Evolutionary conservation across 2,797 vertebrate species (phyloP), one percentile per base, ranked within the genome.

Genomic region (Peromyscus aztecus): DNA sequence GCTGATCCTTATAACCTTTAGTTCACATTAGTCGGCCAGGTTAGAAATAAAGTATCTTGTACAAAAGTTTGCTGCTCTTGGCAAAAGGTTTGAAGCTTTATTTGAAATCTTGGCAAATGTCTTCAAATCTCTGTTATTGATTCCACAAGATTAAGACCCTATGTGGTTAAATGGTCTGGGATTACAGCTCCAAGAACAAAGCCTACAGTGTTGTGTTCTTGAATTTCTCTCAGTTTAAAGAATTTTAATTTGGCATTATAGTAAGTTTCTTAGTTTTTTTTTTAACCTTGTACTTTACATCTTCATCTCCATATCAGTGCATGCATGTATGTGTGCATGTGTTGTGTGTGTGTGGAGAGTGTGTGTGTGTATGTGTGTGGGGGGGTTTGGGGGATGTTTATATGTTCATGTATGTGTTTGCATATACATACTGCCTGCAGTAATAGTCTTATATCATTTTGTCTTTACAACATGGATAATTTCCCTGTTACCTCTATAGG

Each of bases 41-140:
- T 91, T 97, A 94, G 97, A 97, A 96, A 94, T 85, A 97, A 97
- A 94, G 87, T 59, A 91, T 24, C 40, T 85, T 96, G 52, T 94
- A 89, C 85, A 91, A 94, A 97, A 96, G 80, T 91, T 85, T 13
- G 8, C 27, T 90, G 52, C 31, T 93, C 63, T 97, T 92, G 87
- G 65, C 80, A 96, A 91, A 96, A 69, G 55, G 85, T 88, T 92
- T 93, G 63, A 94, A 96, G 65, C n/a, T 96, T 94, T 93, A 80
- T 84, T 96, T 96, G 75, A 73, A 90, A 94, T 94, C 71, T 75
- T 84, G 52, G 24, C 61, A 87, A 94, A 95, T 91, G 87, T 78
- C 90, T 97, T 92, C 95, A 59, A 91, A 91, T 96, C 80, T 85
- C 46, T 94, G 80, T 94, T 93, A 94, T 97, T 90, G 95, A 96